Conservation (phyloP, 2,113 vertebrate species). For the Excalfactoria chinensis region DNA sequence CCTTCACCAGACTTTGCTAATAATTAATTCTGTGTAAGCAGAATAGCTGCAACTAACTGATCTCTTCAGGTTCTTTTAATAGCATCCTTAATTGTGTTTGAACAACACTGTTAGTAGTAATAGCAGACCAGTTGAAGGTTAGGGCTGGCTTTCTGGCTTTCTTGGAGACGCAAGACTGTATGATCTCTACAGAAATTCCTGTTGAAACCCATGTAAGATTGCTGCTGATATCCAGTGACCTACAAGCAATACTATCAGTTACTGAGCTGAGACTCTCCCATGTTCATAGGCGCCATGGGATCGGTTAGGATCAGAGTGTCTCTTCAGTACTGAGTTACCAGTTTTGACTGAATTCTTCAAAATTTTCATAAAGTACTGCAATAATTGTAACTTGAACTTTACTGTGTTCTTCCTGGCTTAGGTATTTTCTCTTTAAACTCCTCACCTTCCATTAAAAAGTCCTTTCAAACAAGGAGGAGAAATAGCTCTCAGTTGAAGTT, state of each 20-base stretch:
- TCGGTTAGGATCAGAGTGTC: neutral
- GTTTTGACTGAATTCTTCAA: neutral
- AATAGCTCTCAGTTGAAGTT: neutral
- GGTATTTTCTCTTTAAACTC: neutral
- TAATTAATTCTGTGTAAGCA: neutral
- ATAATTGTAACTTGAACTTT: neutral
- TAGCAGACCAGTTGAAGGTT: slow-evolving; percentile 26
- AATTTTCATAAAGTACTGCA: neutral
- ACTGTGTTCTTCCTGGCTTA: neutral
- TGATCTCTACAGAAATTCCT: slow-evolving; percentile 12
- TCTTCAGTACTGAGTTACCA: neutral
- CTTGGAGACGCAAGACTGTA: neutral
- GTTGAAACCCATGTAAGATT: slow-evolving; percentile 13
- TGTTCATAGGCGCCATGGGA: neutral
- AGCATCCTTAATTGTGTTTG: slow-evolving; percentile 27
- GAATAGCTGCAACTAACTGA: slow-evolving; percentile 2
- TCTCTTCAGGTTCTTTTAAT: slow-evolving; percentile 34
- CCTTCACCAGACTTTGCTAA: neutral
- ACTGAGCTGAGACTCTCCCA: neutral
- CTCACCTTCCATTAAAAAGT: neutral
- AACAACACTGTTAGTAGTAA: neutral
- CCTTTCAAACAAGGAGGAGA: neutral
- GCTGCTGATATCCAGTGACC: neutral
- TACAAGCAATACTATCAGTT: neutral
- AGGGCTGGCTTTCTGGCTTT: slow-evolving; percentile 26